These are phyloP conservation scores for Esox lucius DNA, from an alignment of 2,797 vertebrate genomes.

Conservation along the genomic window DNA sequence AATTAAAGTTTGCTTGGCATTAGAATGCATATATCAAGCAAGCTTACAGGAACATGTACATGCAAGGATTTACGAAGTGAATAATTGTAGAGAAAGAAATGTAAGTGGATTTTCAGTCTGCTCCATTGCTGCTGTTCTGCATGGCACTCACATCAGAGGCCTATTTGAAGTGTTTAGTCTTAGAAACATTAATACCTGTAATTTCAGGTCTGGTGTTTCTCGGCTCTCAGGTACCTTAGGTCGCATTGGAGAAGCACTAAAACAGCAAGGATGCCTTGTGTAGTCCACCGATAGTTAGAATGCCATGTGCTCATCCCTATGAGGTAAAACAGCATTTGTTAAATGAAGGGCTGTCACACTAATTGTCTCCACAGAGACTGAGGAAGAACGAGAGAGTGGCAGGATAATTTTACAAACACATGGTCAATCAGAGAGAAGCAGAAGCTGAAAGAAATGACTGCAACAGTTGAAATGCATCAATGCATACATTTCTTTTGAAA, in stretches of 20 bases:
- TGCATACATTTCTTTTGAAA: conserved; percentile 46
- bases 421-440: conserved; percentile 49
- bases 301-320: conserved; percentile 73
- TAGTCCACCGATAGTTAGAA: conserved; percentile 73
- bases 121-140: conserved; percentile 44
- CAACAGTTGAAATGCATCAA: conserved; percentile 43
- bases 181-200: conserved; percentile 76
- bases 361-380: conserved; percentile 74
- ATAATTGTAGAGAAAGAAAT: conserved; percentile 68
- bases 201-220: conserved; percentile 70
- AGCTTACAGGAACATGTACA: conserved; percentile 56
- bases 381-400: conserved; percentile 34
- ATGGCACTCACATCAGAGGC: conserved; percentile 64
- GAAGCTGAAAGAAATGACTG: conserved; percentile 40
- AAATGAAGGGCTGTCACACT: conserved; percentile 77
- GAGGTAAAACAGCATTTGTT: conserved; percentile 72
- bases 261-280: conserved; percentile 59
- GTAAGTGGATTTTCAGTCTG: conserved; percentile 72
- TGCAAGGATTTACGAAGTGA: conserved; percentile 62
- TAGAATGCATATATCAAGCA: conserved; percentile 61
- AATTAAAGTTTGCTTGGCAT: conserved; percentile 67
- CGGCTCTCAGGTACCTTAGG: conserved; percentile 74
- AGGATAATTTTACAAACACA: conserved; percentile 53
- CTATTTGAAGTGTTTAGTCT: conserved; percentile 71
- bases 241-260: conserved; percentile 63